Conservation (phyloP, 1,140 invertebrate genomes). For the Pteromalus puparum region DNA sequence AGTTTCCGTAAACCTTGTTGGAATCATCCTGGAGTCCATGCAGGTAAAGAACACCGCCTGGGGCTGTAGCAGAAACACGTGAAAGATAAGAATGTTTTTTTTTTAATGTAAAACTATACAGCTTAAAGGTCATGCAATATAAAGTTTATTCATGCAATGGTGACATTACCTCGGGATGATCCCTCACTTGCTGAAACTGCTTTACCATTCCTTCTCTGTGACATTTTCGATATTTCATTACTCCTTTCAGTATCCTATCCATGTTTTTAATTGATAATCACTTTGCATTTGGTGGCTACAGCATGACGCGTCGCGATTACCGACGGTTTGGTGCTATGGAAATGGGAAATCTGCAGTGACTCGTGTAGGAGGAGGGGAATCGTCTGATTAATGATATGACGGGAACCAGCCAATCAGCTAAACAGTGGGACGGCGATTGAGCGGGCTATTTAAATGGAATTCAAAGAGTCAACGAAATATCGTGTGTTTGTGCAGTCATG, state of each 20-base stretch:
- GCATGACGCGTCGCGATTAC: constrained; percentile 26
- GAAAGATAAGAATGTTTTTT: background rate
- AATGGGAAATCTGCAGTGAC: background rate
- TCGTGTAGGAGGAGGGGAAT: background rate
- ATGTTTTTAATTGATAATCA: constrained; percentile 71
- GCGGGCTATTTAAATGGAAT: constrained; percentile 27
- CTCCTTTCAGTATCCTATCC: constrained; percentile 90
- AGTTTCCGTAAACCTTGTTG: constrained; percentile 95
- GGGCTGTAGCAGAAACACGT: constrained; percentile 79
- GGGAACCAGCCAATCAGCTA: constrained; percentile 22
- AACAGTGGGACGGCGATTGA: background rate
- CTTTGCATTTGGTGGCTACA: constrained; percentile 6
- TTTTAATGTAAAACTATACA: background rate
- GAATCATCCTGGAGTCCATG: constrained; percentile 97
- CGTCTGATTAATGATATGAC: constrained; percentile 31
- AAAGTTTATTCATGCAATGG: background rate
- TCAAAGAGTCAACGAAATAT: background rate
- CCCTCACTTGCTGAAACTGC: constrained; percentile 90
- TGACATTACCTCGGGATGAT: constrained; percentile 88
- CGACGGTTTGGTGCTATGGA: background rate
- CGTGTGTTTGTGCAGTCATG: no score
- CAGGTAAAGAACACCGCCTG: constrained; percentile 98
- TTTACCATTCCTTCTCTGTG: constrained; percentile 90
- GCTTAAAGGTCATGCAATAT: background rate
- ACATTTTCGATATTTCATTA: constrained; percentile 90